These are phyloP conservation scores for Ianthella basta DNA, from an alignment of 37 sponge, comb jelly and placozoan species.

Conservation along the genomic window DNA sequence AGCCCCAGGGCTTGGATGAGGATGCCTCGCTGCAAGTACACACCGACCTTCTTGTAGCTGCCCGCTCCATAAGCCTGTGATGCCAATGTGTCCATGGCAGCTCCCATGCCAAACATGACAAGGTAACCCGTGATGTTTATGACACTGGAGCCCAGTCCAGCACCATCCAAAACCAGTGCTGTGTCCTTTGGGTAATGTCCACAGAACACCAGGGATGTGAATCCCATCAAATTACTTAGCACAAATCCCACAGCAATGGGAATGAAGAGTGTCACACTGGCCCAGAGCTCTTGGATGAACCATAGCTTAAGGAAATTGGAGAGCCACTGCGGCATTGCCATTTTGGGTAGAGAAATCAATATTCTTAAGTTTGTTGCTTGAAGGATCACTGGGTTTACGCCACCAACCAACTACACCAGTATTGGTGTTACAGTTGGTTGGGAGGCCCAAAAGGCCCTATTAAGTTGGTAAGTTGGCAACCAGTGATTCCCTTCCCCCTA, in stretches of 20 bases:
- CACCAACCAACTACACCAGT: too few species aligned
- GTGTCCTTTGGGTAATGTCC: not conserved
- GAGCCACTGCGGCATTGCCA: too few species aligned
- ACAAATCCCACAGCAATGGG: not conserved
- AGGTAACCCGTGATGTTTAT: slow-evolving; percentile 1
- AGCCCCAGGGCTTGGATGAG: slow-evolving; percentile 30
- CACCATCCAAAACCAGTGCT: not conserved
- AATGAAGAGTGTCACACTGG: too few species aligned
- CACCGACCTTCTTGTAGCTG: slow-evolving; percentile 69
- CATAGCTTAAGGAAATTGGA: too few species aligned
- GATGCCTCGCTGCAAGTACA: slow-evolving; percentile 62
- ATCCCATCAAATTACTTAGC: slow-evolving; percentile 33
- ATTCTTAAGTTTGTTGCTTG: too few species aligned
- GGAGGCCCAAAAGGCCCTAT: too few species aligned
- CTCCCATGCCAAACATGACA: not conserved
- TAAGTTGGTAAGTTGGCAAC: too few species aligned
- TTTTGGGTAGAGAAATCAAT: too few species aligned
- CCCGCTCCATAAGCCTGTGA: slow-evolving; percentile 62
- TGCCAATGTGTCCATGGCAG: slow-evolving; percentile 36
- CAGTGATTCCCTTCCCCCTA: too few species aligned
- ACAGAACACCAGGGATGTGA: slow-evolving; percentile 9
- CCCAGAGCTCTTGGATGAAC: too few species aligned
- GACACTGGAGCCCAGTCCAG: slow-evolving; percentile 1
- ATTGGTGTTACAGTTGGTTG: too few species aligned
- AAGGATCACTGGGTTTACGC: too few species aligned